These are phyloP conservation scores for Caenorhabditis angaria DNA, from an alignment of 2,888 invertebrate genomes.

Conservation along the genomic window DNA sequence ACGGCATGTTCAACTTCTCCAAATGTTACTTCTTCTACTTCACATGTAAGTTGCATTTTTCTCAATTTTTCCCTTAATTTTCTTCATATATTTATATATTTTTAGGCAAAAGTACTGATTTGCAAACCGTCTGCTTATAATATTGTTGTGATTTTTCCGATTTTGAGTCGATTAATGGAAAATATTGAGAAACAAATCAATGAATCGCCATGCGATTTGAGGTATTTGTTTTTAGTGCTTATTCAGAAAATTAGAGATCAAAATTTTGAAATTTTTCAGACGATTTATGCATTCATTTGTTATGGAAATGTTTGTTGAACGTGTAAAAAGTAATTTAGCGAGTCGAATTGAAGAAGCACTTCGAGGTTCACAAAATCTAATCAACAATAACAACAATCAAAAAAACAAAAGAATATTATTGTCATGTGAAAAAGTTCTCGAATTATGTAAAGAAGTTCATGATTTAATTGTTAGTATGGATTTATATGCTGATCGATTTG, in stretches of 20 bases:
- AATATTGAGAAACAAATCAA: constrained; percentile 79
- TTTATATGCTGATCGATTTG: constrained; percentile 66
- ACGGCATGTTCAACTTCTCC: constrained; percentile 55
- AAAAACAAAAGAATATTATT: constrained; percentile 55
- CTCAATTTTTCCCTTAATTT: too few relatives aligned
- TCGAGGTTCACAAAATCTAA: constrained; percentile 17
- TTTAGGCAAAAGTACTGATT: constrained; percentile 73
- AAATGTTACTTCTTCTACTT: constrained; percentile 28
- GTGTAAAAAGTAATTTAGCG: constrained; percentile 62
- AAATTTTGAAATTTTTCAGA: constrained; percentile 76
- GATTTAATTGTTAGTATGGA: constrained; percentile 69
- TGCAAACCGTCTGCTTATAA: constrained; percentile 78
- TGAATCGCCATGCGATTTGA: constrained; percentile 51
- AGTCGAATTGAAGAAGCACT: constrained; percentile 51
- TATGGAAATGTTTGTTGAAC: constrained; percentile 82
- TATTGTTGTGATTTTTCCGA: constrained; percentile 81
- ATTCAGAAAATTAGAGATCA: not conserved
- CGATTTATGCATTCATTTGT: constrained; percentile 85
- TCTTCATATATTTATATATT: constrained; percentile 3
- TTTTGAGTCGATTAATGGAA: constrained; percentile 84
- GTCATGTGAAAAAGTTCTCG: constrained; percentile 59
- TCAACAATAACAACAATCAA: constrained; percentile 1
- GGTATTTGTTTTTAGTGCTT: constrained; percentile 12
- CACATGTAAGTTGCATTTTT: constrained; percentile 26
- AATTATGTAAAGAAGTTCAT: constrained; percentile 64